Evolutionary conservation across 2,797 vertebrate species (phyloP).

Genomic region (Naso thynnoides): DNA sequence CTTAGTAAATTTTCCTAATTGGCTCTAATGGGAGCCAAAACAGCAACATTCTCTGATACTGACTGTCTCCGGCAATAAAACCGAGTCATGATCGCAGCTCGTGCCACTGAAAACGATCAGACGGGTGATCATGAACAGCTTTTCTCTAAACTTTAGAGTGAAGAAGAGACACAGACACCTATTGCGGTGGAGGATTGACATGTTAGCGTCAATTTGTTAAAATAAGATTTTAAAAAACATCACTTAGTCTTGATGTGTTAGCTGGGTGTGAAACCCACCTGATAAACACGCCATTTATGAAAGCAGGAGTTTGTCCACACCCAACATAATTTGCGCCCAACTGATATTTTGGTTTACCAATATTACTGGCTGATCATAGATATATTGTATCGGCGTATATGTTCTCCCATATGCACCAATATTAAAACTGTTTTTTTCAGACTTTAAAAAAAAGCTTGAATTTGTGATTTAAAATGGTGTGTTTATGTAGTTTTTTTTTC

Average conservation of each 20-base stretch:
- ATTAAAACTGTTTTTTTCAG: too few relatives aligned
- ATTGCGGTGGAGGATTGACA: background rate
- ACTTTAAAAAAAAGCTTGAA: too few relatives aligned
- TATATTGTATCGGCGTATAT: too few relatives aligned
- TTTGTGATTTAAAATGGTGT: too few relatives aligned
- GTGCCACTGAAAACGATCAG: background rate
- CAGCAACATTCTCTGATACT: background rate
- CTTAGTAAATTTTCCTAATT: constrained; percentile 5
- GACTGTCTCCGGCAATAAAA: background rate
- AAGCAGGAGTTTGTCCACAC: background rate
- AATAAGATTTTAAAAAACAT: background rate
- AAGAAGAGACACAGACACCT: background rate
- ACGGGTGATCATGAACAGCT: background rate
- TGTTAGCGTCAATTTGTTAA: too few relatives aligned
- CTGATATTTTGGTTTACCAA: too few relatives aligned
- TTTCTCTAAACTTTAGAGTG: background rate
- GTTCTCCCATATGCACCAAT: too few relatives aligned
- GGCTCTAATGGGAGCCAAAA: background rate
- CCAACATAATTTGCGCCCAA: too few relatives aligned
- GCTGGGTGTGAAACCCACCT: background rate
- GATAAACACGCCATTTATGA: too few relatives aligned
- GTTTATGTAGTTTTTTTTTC: too few relatives aligned
- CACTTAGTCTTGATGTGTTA: background rate
- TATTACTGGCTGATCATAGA: too few relatives aligned
- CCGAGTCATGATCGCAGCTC: background rate